Evolutionary conservation across 2,888 invertebrate genomes (phyloP).

Genomic region (Autographa pulchrina): DNA sequence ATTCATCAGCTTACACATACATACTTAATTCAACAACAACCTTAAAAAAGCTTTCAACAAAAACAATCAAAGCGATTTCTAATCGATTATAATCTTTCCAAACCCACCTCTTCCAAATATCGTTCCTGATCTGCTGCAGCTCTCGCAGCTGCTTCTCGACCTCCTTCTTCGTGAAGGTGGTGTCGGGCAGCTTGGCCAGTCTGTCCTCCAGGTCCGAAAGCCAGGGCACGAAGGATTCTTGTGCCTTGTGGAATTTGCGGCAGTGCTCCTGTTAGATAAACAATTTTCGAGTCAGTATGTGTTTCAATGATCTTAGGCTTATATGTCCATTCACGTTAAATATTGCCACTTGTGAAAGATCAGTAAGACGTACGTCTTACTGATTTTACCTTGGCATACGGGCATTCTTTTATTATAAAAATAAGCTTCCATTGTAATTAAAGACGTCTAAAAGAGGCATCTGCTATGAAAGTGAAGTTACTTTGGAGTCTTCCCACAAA

Average conservation of each 20-base stretch:
- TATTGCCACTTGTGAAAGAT: too few species aligned
- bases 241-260: conserved; percentile 95
- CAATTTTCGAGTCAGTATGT: neutral
- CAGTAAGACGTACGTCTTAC: too few species aligned
- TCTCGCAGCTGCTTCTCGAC: conserved; percentile 96
- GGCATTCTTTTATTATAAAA: too few species aligned
- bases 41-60: neutral
- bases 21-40: too few species aligned
- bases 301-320: too few species aligned
- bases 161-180: conserved; percentile 95
- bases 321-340: too few species aligned
- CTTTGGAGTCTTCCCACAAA: too few species aligned
- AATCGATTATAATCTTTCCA: neutral
- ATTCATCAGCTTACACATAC: too few species aligned
- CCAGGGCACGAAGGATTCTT: conserved; percentile 97
- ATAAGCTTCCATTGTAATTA: too few species aligned
- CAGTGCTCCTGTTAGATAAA: conserved; percentile 93
- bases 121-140: conserved; percentile 96
- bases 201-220: conserved; percentile 96
- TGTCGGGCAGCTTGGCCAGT: conserved; percentile 93
- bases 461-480: too few species aligned
- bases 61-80: neutral
- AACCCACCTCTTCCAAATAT: conserved; percentile 94
- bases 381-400: too few species aligned
- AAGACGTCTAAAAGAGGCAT: too few species aligned